Evolutionary conservation across 2,888 invertebrate species (phyloP).

Genomic region (Tetropium fuscum): DNA sequence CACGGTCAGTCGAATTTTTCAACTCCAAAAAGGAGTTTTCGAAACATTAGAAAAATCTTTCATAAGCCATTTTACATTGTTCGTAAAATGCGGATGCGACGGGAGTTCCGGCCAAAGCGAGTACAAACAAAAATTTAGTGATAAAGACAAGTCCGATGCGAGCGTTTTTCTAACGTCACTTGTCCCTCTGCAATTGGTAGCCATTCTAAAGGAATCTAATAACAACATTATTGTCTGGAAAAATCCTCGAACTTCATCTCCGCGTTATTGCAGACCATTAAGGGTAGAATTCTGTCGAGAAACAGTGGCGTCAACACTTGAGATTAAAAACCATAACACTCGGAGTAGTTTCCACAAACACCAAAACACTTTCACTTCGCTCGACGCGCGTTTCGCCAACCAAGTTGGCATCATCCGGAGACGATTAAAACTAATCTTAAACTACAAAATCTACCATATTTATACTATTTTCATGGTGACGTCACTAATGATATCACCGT

Average conservation of each 20-base stretch:
- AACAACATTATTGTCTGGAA: slow-evolving; percentile 46
- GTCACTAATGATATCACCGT: too few relatives aligned
- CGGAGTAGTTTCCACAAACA: too few relatives aligned
- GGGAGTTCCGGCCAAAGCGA: slow-evolving; percentile 46
- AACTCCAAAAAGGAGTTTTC: background rate
- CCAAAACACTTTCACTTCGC: too few relatives aligned
- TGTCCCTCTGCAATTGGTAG: slow-evolving; percentile 41
- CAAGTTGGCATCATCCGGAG: too few relatives aligned
- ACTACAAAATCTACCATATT: too few relatives aligned
- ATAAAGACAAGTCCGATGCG: slow-evolving; percentile 38
- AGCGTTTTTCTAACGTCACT: slow-evolving; percentile 53
- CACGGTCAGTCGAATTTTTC: background rate
- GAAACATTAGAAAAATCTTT: background rate
- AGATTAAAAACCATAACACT: too few relatives aligned
- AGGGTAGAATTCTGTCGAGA: too few relatives aligned
- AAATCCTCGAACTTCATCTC: slow-evolving; percentile 51
- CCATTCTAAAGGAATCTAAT: slow-evolving; percentile 7
- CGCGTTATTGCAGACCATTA: slow-evolving; percentile 50
- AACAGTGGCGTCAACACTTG: too few relatives aligned
- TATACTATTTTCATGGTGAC: too few relatives aligned
- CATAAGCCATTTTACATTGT: background rate
- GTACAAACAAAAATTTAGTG: slow-evolving; percentile 50
- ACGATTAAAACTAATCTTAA: too few relatives aligned
- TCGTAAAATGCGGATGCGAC: slow-evolving; percentile 44
- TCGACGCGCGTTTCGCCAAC: too few relatives aligned